A percentile compares a stretch with the other conserved stretches of the same genome.
phyloP scores from a whole-genome alignment of 2,797 vertebrate genomes.

The Hypotaenidia philippensis region DNA sequence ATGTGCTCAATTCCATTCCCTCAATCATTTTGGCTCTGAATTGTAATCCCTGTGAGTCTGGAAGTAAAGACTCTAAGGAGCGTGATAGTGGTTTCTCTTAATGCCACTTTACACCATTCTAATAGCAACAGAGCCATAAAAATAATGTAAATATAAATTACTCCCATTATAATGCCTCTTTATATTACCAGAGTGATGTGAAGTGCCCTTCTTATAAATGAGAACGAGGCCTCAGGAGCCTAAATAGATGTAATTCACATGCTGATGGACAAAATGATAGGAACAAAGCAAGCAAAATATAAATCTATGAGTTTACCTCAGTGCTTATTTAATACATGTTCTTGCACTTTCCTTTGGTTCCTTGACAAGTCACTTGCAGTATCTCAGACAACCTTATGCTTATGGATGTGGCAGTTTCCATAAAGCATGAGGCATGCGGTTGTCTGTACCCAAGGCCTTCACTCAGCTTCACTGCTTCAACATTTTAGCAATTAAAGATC shows the following conservation, averaged over 20 bases:
- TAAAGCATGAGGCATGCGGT: fast-evolving
- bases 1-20: background rate
- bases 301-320: background rate
- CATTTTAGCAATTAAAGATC: background rate
- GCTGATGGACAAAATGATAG: background rate
- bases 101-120: background rate
- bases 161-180: background rate
- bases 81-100: background rate
- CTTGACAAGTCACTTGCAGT: fast-evolving
- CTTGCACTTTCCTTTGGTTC: background rate
- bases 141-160: slow-evolving; percentile 58
- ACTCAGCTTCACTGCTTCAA: background rate
- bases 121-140: slow-evolving; percentile 32
- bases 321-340: background rate
- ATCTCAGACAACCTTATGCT: fast-evolving
- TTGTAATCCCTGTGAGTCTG: background rate
- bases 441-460: background rate
- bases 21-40: background rate
- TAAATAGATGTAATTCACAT: background rate
- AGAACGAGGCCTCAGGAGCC: background rate
- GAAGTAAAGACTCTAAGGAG: background rate
- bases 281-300: background rate
- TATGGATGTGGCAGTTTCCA: fast-evolving
- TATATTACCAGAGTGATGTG: background rate
- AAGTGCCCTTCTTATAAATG: background rate